phyloP scores from a whole-genome alignment of 2,888 invertebrate genomes.

The Oscheius onirici region DNA sequence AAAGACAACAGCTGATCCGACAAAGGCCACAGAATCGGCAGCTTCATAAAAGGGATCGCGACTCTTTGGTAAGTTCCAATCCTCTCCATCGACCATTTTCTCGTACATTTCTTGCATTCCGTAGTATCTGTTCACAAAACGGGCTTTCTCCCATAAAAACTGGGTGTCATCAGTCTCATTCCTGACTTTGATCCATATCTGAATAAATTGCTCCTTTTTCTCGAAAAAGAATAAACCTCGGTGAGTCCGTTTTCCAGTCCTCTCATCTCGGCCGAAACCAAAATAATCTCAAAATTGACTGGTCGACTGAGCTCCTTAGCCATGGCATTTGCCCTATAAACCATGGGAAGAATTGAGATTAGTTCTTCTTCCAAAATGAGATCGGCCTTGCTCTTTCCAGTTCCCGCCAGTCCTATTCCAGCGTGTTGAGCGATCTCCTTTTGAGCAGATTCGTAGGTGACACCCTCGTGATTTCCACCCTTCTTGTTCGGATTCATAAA shows the following conservation, averaged over 20 bases:
- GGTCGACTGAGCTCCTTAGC: conserved; percentile 75
- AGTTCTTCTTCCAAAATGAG: conserved; percentile 75
- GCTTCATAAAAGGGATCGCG: conserved; percentile 76
- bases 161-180: conserved; percentile 75
- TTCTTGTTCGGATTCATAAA: conserved; percentile 74
- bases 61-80: conserved; percentile 75
- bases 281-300: conserved; percentile 75
- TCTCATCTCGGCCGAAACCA: conserved; percentile 75
- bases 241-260: conserved; percentile 73
- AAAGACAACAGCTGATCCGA: conserved; percentile 76
- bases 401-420: conserved; percentile 65
- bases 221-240: conserved; percentile 69
- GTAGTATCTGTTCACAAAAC: conserved; percentile 75
- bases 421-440: conserved; percentile 75
- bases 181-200: conserved; percentile 74
- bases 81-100: conserved; percentile 74
- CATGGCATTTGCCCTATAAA: conserved; percentile 76
- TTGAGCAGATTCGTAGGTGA: conserved; percentile 76
- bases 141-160: conserved; percentile 75
- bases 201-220: conserved; percentile 3
- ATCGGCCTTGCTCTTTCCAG: conserved; percentile 42
- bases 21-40: conserved; percentile 73
- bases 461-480: conserved; percentile 68
- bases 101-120: conserved; percentile 77
- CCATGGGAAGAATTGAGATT: conserved; percentile 75